phyloP scores from a whole-genome alignment of 2,113 vertebrate genomes.

The Cyprinodon brontotheroides region DNA sequence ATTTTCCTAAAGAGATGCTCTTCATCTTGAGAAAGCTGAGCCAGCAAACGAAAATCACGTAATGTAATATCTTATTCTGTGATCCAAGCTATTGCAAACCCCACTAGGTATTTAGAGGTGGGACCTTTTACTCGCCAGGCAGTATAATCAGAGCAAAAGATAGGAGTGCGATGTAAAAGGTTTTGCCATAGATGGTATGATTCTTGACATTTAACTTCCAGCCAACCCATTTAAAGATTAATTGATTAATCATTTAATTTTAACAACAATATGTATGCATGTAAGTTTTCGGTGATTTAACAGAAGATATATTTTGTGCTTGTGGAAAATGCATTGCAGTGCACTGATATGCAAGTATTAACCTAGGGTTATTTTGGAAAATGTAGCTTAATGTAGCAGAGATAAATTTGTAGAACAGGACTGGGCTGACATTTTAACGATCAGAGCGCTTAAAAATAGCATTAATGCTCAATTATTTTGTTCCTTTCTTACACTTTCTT shows the following conservation, averaged over 20 bases:
- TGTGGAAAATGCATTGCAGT: conserved; percentile 22
- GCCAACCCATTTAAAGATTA: neutral
- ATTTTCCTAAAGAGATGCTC: neutral
- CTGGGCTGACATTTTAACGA: too few relatives aligned
- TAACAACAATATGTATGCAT: too few relatives aligned
- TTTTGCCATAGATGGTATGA: neutral
- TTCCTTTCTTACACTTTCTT: too few relatives aligned
- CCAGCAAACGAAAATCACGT: conserved; percentile 38
- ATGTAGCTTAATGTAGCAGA: too few relatives aligned
- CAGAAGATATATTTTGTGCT: neutral
- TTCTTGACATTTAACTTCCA: too few relatives aligned
- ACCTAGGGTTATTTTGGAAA: too few relatives aligned
- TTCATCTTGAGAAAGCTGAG: conserved; percentile 4
- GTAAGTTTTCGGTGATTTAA: too few relatives aligned
- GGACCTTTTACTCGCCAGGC: neutral
- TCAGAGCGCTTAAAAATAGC: too few relatives aligned
- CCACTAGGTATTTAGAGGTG: neutral
- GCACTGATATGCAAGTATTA: conserved; percentile 8
- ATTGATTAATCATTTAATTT: neutral
- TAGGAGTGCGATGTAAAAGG: neutral
- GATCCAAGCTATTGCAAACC: conserved; percentile 28
- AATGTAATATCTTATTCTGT: conserved; percentile 40
- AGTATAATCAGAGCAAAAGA: neutral
- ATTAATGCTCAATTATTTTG: too few relatives aligned
- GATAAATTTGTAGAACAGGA: too few relatives aligned